Evolutionary conservation across 2,113 vertebrate species (phyloP).

Genomic region (Oreotrochilus melanogaster): DNA sequence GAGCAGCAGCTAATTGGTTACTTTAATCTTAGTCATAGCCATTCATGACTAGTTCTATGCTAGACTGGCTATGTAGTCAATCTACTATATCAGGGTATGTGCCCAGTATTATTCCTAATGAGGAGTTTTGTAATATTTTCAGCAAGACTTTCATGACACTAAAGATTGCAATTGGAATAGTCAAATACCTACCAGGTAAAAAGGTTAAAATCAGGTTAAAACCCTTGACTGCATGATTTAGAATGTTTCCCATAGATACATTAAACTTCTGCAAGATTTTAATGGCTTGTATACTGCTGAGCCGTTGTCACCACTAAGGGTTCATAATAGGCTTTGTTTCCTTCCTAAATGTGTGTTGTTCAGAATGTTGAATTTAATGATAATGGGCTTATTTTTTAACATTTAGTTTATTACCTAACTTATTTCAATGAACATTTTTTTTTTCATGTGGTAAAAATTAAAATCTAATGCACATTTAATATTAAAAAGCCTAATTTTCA

Average conservation of each 20-base stretch:
- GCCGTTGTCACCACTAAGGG: not conserved
- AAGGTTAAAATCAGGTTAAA: not conserved
- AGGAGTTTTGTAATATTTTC: not conserved
- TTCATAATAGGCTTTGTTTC: not conserved
- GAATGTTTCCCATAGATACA: not conserved
- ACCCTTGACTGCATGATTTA: not conserved
- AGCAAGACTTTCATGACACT: not conserved
- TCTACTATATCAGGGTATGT: not conserved
- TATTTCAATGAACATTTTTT: not conserved
- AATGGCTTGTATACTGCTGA: not conserved
- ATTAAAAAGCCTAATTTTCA: not conserved
- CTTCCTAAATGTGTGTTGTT: not conserved
- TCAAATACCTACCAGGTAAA: not conserved
- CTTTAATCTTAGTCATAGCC: not conserved
- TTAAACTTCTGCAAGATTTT: not conserved
- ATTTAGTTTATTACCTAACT: not conserved
- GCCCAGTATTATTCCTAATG: not conserved
- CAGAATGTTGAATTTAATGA: not conserved
- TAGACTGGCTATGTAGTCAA: not conserved
- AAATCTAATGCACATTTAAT: not conserved
- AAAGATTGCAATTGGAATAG: not conserved
- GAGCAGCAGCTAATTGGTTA: not conserved
- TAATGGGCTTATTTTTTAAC: not conserved
- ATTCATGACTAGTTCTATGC: not conserved
- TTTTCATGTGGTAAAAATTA: not conserved